phyloP scores from a whole-genome alignment of 2,888 invertebrate genomes.

The Hydraecia micacea region DNA sequence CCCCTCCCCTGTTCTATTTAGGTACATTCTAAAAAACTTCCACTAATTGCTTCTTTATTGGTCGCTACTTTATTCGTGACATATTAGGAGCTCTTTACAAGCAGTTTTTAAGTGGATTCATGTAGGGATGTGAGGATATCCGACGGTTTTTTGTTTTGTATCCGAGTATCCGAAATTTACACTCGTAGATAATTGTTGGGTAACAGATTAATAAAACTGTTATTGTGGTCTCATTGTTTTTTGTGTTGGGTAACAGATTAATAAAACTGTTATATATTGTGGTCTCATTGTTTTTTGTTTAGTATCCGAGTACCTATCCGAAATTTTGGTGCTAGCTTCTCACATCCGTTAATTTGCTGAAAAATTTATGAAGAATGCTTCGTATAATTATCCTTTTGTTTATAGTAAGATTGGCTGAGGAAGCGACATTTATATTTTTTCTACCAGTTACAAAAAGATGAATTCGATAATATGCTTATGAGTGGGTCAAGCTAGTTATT shows the following conservation, averaged over 20 bases:
- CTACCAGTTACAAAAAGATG: too few relatives aligned
- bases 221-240: neutral
- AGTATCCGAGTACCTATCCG: constrained; percentile 25
- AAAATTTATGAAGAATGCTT: neutral
- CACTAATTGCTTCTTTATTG: constrained; percentile 78
- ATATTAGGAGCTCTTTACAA: constrained; percentile 75
- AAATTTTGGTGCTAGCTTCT: neutral
- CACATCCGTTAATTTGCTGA: neutral
- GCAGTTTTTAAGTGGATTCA: constrained; percentile 70
- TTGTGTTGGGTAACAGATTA: neutral
- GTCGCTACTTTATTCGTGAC: constrained; percentile 74
- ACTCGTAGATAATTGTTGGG: too few relatives aligned
- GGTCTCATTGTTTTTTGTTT: neutral
- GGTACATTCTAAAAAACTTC: constrained; percentile 68
- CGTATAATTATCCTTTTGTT: neutral
- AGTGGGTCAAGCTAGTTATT: too few relatives aligned
- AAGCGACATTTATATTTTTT: neutral
- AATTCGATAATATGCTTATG: too few relatives aligned
- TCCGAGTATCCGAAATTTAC: constrained; percentile 13
- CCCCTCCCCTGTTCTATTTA: constrained; percentile 67
- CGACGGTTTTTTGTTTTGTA: constrained; percentile 17
- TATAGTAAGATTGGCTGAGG: too few relatives aligned
- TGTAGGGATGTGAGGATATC: constrained; percentile 52
- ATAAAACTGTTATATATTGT: too few relatives aligned
- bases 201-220: too few relatives aligned